Evolutionary conservation across 2,797 vertebrate species (phyloP), one percentile per base, ranked within the genome.

Genomic region (Pseudochromis fuscus): DNA sequence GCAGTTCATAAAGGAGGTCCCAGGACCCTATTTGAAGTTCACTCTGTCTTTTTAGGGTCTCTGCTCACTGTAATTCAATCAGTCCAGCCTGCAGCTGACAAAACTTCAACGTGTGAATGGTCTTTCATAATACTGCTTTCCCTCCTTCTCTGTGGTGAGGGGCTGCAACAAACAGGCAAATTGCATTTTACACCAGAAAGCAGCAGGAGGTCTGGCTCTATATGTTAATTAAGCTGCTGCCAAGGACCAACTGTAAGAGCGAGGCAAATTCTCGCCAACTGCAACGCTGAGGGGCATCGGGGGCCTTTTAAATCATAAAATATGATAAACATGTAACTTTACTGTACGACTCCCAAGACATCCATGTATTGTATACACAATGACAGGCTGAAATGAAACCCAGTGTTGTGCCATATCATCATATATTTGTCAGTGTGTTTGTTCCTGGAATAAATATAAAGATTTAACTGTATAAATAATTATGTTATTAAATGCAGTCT

Each of bases 1-100:
- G 77, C 61, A 84, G 72, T 90, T 86, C 75, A 90, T 90, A 83
- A 90, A 91, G 68, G 70, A 78, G 68, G 80, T 86, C 83, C 82
- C 67, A 67, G 76, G 70, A 86, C 57, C 67, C 83, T 71, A 81
- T 87, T 87, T 33, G 57, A 67, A 79, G 82, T 81, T 82, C 75
- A 77, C 64, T 65, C 62, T 75, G 82, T 78, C 81, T 83, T 74
- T 83, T 87, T 77, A 85, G 87, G 49, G 57, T 67, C 57, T 85
- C 61, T 67, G 69, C 83, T 79, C 68, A 61, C 77, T 86, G 75
- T 87, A 82, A 88, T 83, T 91, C 70, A 89, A 87, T 85, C 72
- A 71, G 75, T 42, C 51, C 57, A 71, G 69, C 66, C 60, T 68
- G 73, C 81, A 89, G 82, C 87, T 88, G 86, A 84, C 72, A 88